Conservation (phyloP, 2,113 vertebrate genomes). For the Rhegmatorhina hoffmannsi region DNA sequence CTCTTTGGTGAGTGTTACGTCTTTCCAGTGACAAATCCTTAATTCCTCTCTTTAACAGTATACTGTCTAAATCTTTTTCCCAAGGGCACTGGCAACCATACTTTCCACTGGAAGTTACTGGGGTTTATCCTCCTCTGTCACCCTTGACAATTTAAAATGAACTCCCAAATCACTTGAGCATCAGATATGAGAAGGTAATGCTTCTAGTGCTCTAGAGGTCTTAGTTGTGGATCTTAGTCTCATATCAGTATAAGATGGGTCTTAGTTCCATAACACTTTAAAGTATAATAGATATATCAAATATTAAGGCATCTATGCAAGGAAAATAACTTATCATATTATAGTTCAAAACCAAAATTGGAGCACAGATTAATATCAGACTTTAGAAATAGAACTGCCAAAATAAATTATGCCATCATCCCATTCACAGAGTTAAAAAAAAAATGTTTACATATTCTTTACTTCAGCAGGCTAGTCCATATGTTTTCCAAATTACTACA, state of each 20-base stretch:
- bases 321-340: neutral
- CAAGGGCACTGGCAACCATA: neutral
- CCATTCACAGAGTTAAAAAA: neutral
- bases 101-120: neutral
- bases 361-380: neutral
- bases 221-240: neutral
- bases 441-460: accelerated
- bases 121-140: neutral
- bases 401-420: neutral
- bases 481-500: neutral
- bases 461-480: neutral
- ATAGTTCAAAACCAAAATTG: neutral
- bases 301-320: neutral
- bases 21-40: neutral
- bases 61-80: neutral
- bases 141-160: neutral
- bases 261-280: neutral
- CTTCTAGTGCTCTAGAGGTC: neutral
- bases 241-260: neutral
- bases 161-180: neutral
- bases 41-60: neutral
- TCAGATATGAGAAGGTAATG: neutral
- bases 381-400: neutral
- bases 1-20: neutral
- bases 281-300: neutral